Percentiles rank a stretch among this genome's conserved stretches.
Evolutionary conservation across 2,113 vertebrate genomes (phyloP).

Genomic region (Ciconia boyciana): DNA sequence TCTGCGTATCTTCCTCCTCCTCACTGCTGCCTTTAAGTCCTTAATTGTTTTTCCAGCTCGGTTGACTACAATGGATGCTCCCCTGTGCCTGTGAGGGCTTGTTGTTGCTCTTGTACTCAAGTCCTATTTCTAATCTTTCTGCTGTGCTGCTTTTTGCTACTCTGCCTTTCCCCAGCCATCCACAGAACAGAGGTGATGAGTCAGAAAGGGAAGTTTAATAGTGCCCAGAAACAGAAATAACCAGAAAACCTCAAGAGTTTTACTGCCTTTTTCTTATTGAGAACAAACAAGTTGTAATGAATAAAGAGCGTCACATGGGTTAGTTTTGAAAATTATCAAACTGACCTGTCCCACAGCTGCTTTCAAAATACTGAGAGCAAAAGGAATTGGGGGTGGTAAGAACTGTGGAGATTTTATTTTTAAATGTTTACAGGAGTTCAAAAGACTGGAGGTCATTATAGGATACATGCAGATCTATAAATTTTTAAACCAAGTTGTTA

Average conservation of each 20-base stretch:
- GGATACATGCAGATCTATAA: background rate
- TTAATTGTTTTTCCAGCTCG: background rate
- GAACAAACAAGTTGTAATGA: constrained; percentile 4
- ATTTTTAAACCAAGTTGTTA: background rate
- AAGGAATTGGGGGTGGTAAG: background rate
- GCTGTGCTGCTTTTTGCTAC: background rate
- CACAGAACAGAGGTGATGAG: constrained; percentile 8
- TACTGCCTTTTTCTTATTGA: background rate
- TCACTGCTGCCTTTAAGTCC: background rate
- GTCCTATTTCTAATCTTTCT: background rate
- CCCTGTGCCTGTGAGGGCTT: background rate
- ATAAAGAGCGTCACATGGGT: background rate
- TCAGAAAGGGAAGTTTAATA: constrained; percentile 39
- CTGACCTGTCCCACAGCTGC: background rate
- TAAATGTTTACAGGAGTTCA: background rate
- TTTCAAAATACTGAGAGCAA: background rate
- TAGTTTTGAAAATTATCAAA: background rate
- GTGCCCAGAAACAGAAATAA: constrained; percentile 17
- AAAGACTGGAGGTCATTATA: background rate
- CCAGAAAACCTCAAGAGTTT: constrained; percentile 31
- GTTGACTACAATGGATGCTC: background rate
- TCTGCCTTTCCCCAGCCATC: background rate
- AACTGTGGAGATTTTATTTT: background rate
- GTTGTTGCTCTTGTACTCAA: background rate
- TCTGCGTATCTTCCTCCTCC: background rate